phyloP scores from a whole-genome alignment of 2,888 invertebrate species.

The Hypselothyrea guttata region DNA sequence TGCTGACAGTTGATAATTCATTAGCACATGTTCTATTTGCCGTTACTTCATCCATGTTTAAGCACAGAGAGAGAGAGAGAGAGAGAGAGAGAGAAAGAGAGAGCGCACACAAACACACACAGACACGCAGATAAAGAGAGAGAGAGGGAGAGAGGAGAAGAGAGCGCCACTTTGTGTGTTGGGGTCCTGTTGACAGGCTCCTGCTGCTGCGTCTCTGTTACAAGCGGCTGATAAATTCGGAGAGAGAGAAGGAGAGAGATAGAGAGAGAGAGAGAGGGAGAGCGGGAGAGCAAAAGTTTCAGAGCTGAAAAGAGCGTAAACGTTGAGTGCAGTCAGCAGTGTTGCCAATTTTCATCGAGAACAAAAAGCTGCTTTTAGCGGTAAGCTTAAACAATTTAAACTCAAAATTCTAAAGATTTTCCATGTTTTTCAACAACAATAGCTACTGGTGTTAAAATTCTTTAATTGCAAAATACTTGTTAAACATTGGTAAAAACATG shows the following conservation, averaged over 20 bases:
- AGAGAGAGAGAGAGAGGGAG: constrained; percentile 9
- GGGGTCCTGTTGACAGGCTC: constrained; percentile 24
- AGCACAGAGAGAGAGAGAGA: constrained; percentile 13
- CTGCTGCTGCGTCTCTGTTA: constrained; percentile 67
- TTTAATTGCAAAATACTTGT: too few species aligned
- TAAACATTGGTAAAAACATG: too few species aligned
- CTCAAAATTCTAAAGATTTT: too few species aligned
- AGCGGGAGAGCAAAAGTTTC: not conserved
- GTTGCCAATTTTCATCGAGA: too few species aligned
- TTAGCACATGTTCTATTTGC: constrained; percentile 75
- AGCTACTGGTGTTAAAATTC: too few species aligned
- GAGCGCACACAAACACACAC: constrained; percentile 23
- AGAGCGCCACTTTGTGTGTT: constrained; percentile 21
- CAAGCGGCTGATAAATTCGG: constrained; percentile 37
- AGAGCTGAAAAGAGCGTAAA: too few species aligned
- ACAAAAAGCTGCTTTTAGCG: too few species aligned
- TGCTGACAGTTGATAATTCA: constrained; percentile 73
- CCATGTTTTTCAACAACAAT: too few species aligned
- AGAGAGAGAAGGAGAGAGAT: constrained; percentile 7
- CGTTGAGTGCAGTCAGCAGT: too few species aligned
- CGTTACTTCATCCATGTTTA: constrained; percentile 70
- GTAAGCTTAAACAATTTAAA: too few species aligned
- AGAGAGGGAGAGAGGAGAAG: constrained; percentile 16
- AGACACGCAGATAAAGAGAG: not conserved
- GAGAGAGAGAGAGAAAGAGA: constrained; percentile 23